Evolutionary conservation across 2,113 vertebrate species (phyloP).

Genomic region (Cyanocitta stelleri): DNA sequence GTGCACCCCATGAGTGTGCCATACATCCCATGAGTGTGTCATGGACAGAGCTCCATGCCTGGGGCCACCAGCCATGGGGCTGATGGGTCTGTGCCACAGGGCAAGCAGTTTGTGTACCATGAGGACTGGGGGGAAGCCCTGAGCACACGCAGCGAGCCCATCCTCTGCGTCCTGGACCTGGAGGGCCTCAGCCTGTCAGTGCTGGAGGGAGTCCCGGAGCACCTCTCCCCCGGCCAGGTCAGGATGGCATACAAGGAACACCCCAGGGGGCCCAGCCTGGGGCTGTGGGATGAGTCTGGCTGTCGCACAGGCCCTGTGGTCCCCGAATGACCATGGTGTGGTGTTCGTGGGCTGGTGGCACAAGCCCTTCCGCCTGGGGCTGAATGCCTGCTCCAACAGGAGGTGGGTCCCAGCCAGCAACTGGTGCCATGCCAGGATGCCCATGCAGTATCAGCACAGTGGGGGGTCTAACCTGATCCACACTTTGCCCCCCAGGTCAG

Average conservation of each 20-base stretch:
- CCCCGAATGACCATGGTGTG: constrained; percentile 83
- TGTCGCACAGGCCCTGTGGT: constrained; percentile 88
- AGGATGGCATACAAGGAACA: not conserved
- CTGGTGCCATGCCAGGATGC: rapidly evolving
- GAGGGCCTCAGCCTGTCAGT: constrained; percentile 83
- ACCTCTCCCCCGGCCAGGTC: constrained; percentile 93
- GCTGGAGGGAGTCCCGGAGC: constrained; percentile 83
- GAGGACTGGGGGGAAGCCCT: constrained; percentile 92
- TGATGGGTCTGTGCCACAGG: constrained; percentile 59
- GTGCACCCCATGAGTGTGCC: not conserved
- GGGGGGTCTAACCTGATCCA: not conserved
- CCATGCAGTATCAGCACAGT: rapidly evolving
- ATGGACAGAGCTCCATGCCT: not conserved
- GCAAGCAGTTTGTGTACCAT: constrained; percentile 81
- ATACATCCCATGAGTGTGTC: not conserved
- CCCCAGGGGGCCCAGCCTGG: rapidly evolving
- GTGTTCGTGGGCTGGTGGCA: constrained; percentile 94
- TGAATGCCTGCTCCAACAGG: constrained; percentile 85
- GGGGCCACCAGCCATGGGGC: rapidly evolving
- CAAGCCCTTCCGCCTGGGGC: constrained; percentile 85
- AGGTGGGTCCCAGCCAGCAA: constrained; percentile 68
- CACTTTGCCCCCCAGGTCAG: constrained; percentile 72
- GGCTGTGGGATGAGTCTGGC: not conserved
- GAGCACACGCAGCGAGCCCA: constrained; percentile 77
- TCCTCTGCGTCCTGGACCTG: constrained; percentile 87